Base-by-base conservation (phyloP, 2,797 vertebrate genomes). In the Melanotaenia nigrans region DNA sequence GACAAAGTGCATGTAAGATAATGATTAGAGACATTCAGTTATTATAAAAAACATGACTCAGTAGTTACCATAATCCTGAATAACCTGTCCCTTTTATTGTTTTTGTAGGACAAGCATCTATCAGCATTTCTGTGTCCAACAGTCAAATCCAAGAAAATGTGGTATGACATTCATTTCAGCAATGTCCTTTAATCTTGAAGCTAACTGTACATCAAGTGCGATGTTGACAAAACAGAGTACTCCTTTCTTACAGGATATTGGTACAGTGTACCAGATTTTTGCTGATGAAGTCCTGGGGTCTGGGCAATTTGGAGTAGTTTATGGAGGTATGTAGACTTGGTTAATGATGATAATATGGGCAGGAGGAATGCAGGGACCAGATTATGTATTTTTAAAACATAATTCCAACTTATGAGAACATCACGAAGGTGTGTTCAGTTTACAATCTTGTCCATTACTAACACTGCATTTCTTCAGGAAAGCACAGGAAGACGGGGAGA, bases 141-240 rank as follows among this genome's bases (percentile, higher is more conserved):
- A 96, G 96, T 87, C 95, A 96, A 89, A 96, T 97, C 74, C 95
- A 96, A 75, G 96, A 97, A 85, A 96, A 97, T 7, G 95, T 97
- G 95, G 96, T 96, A 84, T 77, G 95, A 62, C 0, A 38, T 71
- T 18, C 1, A 20, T 42, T 67, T 59, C 22, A 35, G 9, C 0
- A 14, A 30, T 40, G 67, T 40, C 1, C 4, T 55, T 57, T 3
- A 1, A 8, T 14, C 0, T 71, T 68, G 33, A 53, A 62, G 18
- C 63, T 1, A 51, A 69, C 64, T 71, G 16, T 5, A 22, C 14
- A 20, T 10, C 59, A 4, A 65, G 11, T 14, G 64, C 64, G 24
- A 40, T 74, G 61, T 76, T 56, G 55, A 68, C 24, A 57, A 0
- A 5, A 18, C 61, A 10, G 36, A 22, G 25, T 60, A 14, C 16